phyloP scores from a whole-genome alignment of 2,797 vertebrate genomes.

The Karalla daura region DNA sequence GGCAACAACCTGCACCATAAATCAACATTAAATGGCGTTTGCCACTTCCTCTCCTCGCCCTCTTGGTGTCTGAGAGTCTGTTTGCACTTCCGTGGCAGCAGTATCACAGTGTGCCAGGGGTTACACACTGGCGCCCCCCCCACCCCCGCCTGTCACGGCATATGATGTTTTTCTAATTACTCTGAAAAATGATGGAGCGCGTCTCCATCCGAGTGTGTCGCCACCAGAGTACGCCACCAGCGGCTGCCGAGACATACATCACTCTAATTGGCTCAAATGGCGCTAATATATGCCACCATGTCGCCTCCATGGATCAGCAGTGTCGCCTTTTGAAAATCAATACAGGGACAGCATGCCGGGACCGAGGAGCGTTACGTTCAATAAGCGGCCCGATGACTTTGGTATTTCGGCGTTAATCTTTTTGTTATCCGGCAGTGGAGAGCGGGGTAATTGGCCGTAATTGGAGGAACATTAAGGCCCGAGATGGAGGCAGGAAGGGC shows the following conservation, averaged over 20 bases:
- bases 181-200: constrained; percentile 73
- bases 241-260: constrained; percentile 71
- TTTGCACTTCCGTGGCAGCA: constrained; percentile 22
- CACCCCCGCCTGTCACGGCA: constrained; percentile 35
- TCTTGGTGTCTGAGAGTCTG: constrained; percentile 34
- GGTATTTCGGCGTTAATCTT: constrained; percentile 68
- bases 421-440: constrained; percentile 36
- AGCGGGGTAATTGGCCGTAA: constrained; percentile 69
- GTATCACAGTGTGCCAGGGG: constrained; percentile 44
- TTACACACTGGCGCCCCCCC: constrained; percentile 46
- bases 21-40: constrained; percentile 70
- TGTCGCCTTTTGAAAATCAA: constrained; percentile 79
- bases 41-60: constrained; percentile 26
- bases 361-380: constrained; percentile 60
- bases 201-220: constrained; percentile 69
- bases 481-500: constrained; percentile 47
- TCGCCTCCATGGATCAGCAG: constrained; percentile 81
- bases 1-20: constrained; percentile 71
- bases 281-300: constrained; percentile 78
- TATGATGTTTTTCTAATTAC: constrained; percentile 82
- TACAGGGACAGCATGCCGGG: constrained; percentile 55
- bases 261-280: constrained; percentile 81
- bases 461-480: constrained; percentile 56
- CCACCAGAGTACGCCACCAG: constrained; percentile 44
- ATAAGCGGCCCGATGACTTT: constrained; percentile 63